These are phyloP conservation scores for Pseudomugil gertrudae DNA, from an alignment of 2,797 vertebrate genomes.

Conservation along the genomic window DNA sequence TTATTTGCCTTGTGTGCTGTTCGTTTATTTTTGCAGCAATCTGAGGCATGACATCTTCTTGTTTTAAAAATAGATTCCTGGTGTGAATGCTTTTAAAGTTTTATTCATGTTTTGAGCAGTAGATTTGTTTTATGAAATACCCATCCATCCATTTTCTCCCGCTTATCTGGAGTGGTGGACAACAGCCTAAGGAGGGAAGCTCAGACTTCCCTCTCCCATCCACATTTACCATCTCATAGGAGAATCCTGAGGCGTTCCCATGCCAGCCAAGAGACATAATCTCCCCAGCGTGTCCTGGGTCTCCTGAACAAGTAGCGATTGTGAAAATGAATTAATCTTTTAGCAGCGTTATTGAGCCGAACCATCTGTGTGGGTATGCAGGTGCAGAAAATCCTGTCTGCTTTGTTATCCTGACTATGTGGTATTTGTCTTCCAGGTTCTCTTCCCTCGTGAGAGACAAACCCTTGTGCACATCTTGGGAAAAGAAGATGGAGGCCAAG, in stretches of 20 bases:
- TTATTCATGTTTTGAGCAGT: not conserved
- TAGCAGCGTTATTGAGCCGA: not conserved
- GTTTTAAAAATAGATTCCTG: too few relatives aligned
- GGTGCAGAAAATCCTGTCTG: not conserved
- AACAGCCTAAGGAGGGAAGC: too few relatives aligned
- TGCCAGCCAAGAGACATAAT: too few relatives aligned
- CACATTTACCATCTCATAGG: too few relatives aligned
- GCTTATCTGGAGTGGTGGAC: too few relatives aligned
- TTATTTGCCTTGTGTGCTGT: not conserved
- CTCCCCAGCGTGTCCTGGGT: too few relatives aligned
- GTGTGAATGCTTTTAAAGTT: too few relatives aligned
- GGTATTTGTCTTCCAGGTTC: conserved; percentile 79
- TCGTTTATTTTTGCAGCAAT: not conserved
- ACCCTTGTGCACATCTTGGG: conserved; percentile 87
- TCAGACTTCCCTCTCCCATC: too few relatives aligned
- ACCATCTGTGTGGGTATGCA: not conserved
- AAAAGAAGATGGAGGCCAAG: conserved; percentile 89
- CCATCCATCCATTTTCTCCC: too few relatives aligned
- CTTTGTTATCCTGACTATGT: not conserved
- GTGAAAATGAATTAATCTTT: not conserved
- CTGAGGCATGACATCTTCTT: not conserved
- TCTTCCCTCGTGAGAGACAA: conserved; percentile 91
- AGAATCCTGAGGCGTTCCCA: too few relatives aligned
- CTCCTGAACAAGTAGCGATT: not conserved
- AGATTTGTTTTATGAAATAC: not conserved